Evolutionary conservation across 2,113 vertebrate genomes (phyloP).

Genomic region (Triplophysa siluroides): DNA sequence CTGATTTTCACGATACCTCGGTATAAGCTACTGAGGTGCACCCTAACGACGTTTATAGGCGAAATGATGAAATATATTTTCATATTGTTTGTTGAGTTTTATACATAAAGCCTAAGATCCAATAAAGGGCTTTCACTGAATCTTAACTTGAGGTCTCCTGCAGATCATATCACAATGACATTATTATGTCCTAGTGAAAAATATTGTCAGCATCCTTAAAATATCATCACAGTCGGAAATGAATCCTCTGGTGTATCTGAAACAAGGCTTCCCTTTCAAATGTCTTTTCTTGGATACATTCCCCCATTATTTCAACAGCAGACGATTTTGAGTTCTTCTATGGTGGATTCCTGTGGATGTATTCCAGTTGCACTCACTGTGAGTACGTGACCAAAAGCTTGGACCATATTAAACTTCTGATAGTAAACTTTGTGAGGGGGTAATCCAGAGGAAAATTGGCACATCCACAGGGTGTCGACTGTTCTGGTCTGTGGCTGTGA

Average conservation of each 20-base stretch:
- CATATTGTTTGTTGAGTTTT: background rate
- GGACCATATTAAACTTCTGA: conserved; percentile 28
- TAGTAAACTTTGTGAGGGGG: conserved; percentile 24
- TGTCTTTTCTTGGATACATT: conserved; percentile 26
- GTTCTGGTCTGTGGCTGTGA: conserved; percentile 41
- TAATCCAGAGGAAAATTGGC: conserved; percentile 44
- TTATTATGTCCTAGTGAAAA: conserved; percentile 58
- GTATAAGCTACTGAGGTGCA: background rate
- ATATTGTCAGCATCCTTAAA: conserved; percentile 60
- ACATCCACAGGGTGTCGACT: conserved; percentile 30
- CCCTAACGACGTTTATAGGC: background rate
- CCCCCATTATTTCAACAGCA: conserved; percentile 54
- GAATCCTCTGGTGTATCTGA: conserved; percentile 55
- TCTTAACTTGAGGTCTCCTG: background rate
- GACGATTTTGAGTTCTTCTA: conserved; percentile 44
- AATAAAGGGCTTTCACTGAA: background rate
- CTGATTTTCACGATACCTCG: conserved; percentile 14
- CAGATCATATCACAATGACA: conserved; percentile 57
- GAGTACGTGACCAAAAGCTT: conserved; percentile 24
- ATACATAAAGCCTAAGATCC: background rate
- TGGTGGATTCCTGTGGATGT: background rate
- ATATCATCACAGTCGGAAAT: conserved; percentile 60
- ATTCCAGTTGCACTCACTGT: conserved; percentile 11
- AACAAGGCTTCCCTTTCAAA: conserved; percentile 41
- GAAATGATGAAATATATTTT: no score